Base-by-base conservation (phyloP, 2,888 invertebrate genomes). In the Sphinx pinastri region DNA sequence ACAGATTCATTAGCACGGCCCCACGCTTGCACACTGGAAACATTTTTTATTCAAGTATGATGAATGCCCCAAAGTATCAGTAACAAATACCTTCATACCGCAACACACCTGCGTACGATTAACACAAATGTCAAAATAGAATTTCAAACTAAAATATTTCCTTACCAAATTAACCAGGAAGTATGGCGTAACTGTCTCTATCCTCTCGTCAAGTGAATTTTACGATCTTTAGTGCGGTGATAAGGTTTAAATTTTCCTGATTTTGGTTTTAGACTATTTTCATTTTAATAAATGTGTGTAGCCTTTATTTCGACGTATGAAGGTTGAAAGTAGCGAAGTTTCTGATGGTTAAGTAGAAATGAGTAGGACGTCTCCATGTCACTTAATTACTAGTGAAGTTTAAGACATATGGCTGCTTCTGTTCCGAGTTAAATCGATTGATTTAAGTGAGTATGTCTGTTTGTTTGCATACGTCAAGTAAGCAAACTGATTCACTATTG, bases 91-190 rank as follows among this genome's bases (percentile, higher is more conserved):
- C 77, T 67, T 47, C 80, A 87, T 87, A 78, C 83, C 81, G 60
- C 55, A n/a, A 71, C 82, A 84, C 92, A 92, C 91, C 91, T 92
- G 92, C 79, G 85, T 75, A 77, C 92, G 84, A 91, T 92, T 92
- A 92, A 90, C 92, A 88, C 85, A 81, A 88, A 91, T 90, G 92
- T 93, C 92, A 92, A 91, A 93, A 91, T 90, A 91, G 87, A 86
- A 88, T 86, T 81, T 82, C 79, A 74, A 82, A 81, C 84, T 79
- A 79, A 89, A 89, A 91, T 88, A 88, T 88, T 87, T 87, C 84
- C 84, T 84, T 84, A 79, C 76, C 82, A 85, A 87, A 89, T 86
- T 87, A 88, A 86, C 82, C 82, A 80, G 72, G 67, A 54, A 52
- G 67, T 67, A 52, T 67, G 67, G 51, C 67, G 67, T 67, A 67